Evolutionary conservation across 2,797 vertebrate species (phyloP).

Genomic region (Argya squamiceps): DNA sequence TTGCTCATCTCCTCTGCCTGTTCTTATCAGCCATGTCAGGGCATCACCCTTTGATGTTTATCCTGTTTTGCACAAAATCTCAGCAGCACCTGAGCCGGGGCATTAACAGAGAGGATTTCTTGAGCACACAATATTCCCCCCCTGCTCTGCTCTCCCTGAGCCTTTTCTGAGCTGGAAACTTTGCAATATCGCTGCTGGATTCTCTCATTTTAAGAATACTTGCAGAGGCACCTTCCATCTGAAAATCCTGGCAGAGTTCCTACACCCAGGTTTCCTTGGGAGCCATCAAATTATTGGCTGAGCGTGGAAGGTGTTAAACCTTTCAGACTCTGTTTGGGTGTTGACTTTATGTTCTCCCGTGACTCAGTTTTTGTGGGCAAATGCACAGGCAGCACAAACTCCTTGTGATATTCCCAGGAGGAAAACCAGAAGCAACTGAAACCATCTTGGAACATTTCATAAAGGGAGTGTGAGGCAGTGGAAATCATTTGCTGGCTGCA

Average conservation of each 20-base stretch:
- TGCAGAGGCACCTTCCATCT: background rate
- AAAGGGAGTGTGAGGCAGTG: background rate
- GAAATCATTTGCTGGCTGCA: background rate
- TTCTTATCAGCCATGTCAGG: background rate
- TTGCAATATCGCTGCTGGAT: background rate
- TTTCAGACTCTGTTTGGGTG: background rate
- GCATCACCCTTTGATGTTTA: rapidly evolving
- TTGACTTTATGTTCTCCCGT: background rate
- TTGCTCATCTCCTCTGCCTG: background rate
- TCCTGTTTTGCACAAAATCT: background rate
- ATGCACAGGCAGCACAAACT: background rate
- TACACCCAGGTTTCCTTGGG: background rate
- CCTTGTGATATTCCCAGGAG: background rate
- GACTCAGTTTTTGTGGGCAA: background rate
- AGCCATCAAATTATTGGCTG: background rate
- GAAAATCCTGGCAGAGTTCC: background rate
- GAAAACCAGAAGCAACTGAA: background rate
- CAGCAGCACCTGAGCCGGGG: background rate
- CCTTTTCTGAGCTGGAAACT: background rate
- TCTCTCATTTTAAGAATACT: background rate
- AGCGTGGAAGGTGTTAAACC: conserved; percentile 3
- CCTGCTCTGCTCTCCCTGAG: background rate
- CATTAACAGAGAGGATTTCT: background rate
- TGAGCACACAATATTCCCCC: background rate
- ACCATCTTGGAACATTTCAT: background rate